Evolutionary conservation across 2,113 vertebrate genomes (phyloP), one percentile per base, ranked within the genome.

Genomic region (Peromyscus californicus): DNA sequence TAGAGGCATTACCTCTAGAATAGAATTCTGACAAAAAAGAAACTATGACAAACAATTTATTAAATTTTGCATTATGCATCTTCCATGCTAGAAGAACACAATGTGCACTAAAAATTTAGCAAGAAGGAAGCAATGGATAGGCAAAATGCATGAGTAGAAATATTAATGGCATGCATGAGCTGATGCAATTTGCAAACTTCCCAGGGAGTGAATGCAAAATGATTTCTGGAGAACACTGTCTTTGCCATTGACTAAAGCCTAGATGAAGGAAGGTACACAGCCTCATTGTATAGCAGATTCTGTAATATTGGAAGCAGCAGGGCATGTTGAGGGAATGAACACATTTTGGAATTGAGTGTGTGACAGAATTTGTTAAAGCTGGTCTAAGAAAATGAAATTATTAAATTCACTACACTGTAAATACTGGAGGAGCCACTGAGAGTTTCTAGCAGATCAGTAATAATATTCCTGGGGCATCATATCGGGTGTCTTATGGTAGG

Each of bases 381-480:
- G 69, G n/a, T 22, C 83, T 92, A 59, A 65, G 26, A 67, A 96
- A 89, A 95, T 65, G 2, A 11, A 90, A 75, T 90, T 59, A 72
- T 91, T 87, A 26, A 57, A 88, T 90, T 84, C 39, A 90, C 42
- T 65, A 63, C 36, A 59, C n/a, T 69, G 24, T 3, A 78, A 63
- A 79, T 63, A 75, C 54, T 63, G 39, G 51, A 61, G 36, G 70
- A 91, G 2, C 10, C 6, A 63, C 31, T 82, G 19, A 63, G 75
- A 69, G 21, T 91, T 79, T 92, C 21, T 75, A 84, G n/a, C 16
- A 88, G 1, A 42, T 4, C 7, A 87, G n/a, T 84, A 54, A 95
- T 13, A 42, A 76, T 91, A 94, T 91, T 93, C 16, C 89, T 74
- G 36, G 72, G 91, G 89, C 12, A 90, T 91, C 59, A n/a, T 7